Evolutionary conservation across 2,888 invertebrate genomes (phyloP).

Genomic region (Prosopocoilus inquinatus): DNA sequence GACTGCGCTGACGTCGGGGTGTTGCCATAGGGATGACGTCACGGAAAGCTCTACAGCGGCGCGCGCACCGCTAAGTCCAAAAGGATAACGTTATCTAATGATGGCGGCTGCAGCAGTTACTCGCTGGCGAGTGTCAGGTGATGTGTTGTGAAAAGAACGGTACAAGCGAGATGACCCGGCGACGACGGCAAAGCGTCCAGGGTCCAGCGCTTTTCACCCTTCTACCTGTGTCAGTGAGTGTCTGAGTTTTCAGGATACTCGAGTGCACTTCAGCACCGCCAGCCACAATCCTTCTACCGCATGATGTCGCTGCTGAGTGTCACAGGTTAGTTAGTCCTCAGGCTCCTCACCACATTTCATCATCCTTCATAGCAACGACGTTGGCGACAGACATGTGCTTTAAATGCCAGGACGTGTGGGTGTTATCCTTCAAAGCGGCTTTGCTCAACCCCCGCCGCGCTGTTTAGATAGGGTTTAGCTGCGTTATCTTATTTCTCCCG

Average conservation of each 20-base stretch:
- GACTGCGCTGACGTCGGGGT: slow-evolving; percentile 36
- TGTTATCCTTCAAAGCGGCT: no score
- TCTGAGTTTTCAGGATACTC: slow-evolving; percentile 26
- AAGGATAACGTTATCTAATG: slow-evolving; percentile 28
- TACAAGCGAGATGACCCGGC: slow-evolving; percentile 28
- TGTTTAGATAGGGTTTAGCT: no score
- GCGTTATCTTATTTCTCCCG: no score
- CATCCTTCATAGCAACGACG: slow-evolving; percentile 2
- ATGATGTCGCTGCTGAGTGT: slow-evolving; percentile 46
- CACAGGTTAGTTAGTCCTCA: slow-evolving; percentile 37
- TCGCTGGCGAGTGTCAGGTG: slow-evolving; percentile 30
- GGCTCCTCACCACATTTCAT: not conserved
- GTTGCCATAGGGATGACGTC: slow-evolving; percentile 47
- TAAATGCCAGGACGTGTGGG: not conserved
- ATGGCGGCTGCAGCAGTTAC: slow-evolving; percentile 36
- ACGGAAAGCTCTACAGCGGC: slow-evolving; percentile 45
- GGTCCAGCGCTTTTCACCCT: slow-evolving; percentile 21
- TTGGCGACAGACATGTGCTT: slow-evolving; percentile 3
- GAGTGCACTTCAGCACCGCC: slow-evolving; percentile 22
- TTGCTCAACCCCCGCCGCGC: no score
- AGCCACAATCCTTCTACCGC: slow-evolving; percentile 29
- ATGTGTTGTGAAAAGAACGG: slow-evolving; percentile 27
- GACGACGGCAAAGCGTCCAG: slow-evolving; percentile 27
- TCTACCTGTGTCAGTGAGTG: slow-evolving; percentile 28
- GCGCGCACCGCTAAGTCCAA: slow-evolving; percentile 24